These are phyloP conservation scores for Tolypeutes matacus DNA, from an alignment of 2,797 vertebrate genomes.

Conservation along the genomic window DNA sequence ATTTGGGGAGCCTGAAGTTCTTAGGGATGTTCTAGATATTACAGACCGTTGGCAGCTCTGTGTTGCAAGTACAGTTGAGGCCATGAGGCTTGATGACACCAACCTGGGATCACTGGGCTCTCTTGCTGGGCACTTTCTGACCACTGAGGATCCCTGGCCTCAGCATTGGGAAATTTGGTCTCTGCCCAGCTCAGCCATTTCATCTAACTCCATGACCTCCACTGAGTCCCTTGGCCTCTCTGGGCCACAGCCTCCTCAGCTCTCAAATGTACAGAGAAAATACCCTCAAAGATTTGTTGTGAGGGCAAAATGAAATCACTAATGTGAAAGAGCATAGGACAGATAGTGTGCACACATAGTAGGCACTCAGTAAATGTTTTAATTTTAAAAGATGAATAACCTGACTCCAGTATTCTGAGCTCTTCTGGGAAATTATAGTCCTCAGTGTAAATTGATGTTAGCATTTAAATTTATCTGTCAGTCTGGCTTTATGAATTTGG, in stretches of 20 bases:
- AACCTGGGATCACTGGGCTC: not conserved
- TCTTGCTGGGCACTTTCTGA: not conserved
- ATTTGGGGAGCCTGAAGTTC: not conserved
- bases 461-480: constrained; percentile 2
- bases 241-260: not conserved
- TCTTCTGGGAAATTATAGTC: constrained; percentile 42
- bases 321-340: not conserved
- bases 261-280: not conserved
- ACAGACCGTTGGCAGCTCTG: fast-evolving
- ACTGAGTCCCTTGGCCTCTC: not conserved
- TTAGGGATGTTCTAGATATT: not conserved
- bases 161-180: not conserved
- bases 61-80: not conserved
- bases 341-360: not conserved
- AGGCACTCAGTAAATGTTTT: constrained; percentile 33
- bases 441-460: constrained; percentile 16
- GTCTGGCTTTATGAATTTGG: constrained; percentile 20
- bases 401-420: not conserved
- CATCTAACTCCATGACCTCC: not conserved
- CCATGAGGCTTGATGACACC: not conserved
- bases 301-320: not conserved
- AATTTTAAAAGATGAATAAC: not conserved
- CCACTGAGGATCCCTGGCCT: not conserved
- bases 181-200: not conserved
- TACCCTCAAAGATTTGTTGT: not conserved